Conservation (phyloP, 2,797 vertebrate species). For the Myiothlypis chrysogaster region DNA sequence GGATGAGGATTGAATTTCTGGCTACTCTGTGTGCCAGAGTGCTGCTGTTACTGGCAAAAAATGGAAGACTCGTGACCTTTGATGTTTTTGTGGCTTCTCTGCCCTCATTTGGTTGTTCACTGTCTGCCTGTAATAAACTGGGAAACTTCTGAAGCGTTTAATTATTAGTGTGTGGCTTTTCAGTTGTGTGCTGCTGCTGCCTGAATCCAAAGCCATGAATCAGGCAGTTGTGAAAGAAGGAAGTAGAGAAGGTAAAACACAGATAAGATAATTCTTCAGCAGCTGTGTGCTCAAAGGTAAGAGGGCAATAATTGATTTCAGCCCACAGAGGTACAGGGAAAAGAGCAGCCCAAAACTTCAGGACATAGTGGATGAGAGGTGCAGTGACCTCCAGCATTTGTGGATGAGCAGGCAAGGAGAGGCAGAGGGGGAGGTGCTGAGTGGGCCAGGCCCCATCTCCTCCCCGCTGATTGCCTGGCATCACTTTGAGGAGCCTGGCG, state of each 20-base stretch:
- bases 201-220: constrained; percentile 14
- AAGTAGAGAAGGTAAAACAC: background rate
- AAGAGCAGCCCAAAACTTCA: background rate
- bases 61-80: background rate
- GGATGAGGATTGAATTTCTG: background rate
- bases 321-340: background rate
- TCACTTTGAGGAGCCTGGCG: accelerated
- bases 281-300: background rate
- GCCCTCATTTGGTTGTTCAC: constrained; percentile 17
- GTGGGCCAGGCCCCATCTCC: accelerated
- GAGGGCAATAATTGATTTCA: background rate
- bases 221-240: background rate
- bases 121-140: background rate
- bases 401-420: background rate
- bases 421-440: background rate
- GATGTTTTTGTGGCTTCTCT: background rate
- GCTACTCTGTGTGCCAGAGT: background rate
- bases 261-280: background rate
- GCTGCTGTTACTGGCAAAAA: background rate
- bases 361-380: background rate
- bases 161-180: constrained; percentile 38
- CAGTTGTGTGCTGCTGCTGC: background rate
- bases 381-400: background rate
- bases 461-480: background rate
- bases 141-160: constrained; percentile 27